Evolutionary conservation across 2,797 vertebrate species (phyloP).

Genomic region (Dryobates pubescens): DNA sequence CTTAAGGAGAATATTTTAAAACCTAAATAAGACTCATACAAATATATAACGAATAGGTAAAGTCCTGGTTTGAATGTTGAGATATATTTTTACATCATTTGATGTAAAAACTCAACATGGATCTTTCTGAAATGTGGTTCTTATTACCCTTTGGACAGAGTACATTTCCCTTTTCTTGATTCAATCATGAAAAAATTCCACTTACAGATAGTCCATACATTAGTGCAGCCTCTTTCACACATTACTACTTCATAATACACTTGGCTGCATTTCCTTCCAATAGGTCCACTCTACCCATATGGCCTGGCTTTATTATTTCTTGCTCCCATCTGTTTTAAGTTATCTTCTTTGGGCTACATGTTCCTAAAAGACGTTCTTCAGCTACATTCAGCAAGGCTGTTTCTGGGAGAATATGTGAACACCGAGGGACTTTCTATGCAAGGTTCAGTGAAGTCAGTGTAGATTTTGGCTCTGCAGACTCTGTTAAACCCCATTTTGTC

Average conservation of each 20-base stretch:
- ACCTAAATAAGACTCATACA: neutral
- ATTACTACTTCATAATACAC: constrained; percentile 53
- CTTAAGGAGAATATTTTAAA: neutral
- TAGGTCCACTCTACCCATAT: constrained; percentile 23
- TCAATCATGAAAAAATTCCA: constrained; percentile 47
- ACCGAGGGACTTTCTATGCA: neutral
- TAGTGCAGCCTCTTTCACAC: constrained; percentile 53
- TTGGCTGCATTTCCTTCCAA: constrained; percentile 23
- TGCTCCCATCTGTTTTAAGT: constrained; percentile 44
- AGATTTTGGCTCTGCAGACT: neutral
- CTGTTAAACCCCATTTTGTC: neutral
- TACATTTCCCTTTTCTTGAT: constrained; percentile 60
- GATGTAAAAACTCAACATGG: neutral
- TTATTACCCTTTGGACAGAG: constrained; percentile 49
- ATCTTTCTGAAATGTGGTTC: constrained; percentile 48
- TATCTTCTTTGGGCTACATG: neutral
- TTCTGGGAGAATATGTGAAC: neutral
- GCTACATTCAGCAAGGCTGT: neutral
- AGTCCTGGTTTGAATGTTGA: neutral
- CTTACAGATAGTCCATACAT: constrained; percentile 37
- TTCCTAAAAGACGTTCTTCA: constrained; percentile 15
- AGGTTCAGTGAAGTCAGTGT: neutral
- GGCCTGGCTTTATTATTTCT: constrained; percentile 1
- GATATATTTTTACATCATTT: constrained; percentile 23
- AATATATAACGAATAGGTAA: constrained; percentile 39